Evolutionary conservation across 2,113 vertebrate genomes (phyloP).

Genomic region (Tragelaphus imberbis): DNA sequence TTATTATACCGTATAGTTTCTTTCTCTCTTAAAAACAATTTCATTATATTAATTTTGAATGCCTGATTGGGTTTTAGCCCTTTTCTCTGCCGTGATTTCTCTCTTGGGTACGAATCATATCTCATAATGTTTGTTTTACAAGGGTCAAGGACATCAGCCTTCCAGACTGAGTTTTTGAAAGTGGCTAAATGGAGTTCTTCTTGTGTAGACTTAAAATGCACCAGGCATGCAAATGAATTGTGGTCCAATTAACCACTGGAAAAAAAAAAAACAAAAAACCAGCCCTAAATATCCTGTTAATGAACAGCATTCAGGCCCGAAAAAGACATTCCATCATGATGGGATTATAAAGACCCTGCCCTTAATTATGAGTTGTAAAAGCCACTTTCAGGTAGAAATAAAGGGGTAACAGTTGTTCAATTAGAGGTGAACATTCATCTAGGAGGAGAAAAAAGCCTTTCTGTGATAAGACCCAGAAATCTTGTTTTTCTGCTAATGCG

Average conservation of each 20-base stretch:
- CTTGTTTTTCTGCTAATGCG: conserved; percentile 74
- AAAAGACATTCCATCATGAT: conserved; percentile 55
- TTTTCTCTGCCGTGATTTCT: background rate
- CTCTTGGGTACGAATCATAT: background rate
- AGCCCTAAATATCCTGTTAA: background rate
- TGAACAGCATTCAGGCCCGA: background rate
- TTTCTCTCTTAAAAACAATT: background rate
- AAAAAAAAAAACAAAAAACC: background rate
- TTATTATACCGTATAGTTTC: background rate
- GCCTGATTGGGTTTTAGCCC: background rate
- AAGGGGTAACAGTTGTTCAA: conserved; percentile 59
- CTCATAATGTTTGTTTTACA: background rate
- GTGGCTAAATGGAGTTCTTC: background rate
- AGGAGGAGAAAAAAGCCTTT: conserved; percentile 40
- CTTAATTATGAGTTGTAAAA: conserved; percentile 60
- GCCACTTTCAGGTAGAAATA: conserved; percentile 62
- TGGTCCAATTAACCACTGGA: background rate
- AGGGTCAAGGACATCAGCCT: background rate
- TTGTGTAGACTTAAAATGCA: conserved; percentile 22
- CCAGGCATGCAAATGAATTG: conserved; percentile 22
- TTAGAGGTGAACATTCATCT: conserved; percentile 55
- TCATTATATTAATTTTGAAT: background rate
- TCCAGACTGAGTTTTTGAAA: background rate
- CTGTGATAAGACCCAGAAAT: conserved; percentile 70
- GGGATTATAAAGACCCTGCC: conserved; percentile 41